These are phyloP conservation scores for Exaiptasia diaphana DNA, from an alignment of 64 coral and sea anemone genomes.

Conservation along the genomic window DNA sequence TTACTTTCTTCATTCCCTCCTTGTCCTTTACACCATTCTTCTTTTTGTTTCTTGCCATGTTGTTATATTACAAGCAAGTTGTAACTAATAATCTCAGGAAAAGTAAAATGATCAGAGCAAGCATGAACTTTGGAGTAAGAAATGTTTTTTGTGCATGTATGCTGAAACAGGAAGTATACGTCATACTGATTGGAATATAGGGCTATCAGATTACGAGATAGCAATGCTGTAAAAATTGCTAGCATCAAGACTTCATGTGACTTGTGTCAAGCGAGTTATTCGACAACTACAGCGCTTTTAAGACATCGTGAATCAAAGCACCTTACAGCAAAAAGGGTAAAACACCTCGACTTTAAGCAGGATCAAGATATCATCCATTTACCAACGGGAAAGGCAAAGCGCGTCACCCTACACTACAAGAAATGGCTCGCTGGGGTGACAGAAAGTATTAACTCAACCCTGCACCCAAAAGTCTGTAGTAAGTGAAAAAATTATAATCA, in stretches of 20 bases:
- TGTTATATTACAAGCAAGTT: neutral
- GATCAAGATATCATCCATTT: neutral
- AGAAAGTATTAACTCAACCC: neutral
- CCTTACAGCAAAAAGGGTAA: neutral
- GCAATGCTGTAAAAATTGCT: neutral
- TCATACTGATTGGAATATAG: neutral
- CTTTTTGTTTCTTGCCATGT: constrained; percentile 53
- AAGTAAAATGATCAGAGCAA: neutral
- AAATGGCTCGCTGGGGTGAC: neutral
- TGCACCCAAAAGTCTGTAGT: neutral
- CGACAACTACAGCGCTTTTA: neutral
- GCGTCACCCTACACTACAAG: neutral
- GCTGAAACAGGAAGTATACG: neutral
- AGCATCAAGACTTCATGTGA: neutral
- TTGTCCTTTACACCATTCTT: neutral
- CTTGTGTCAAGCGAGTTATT: no score
- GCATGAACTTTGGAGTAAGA: neutral
- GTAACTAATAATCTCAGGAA: neutral
- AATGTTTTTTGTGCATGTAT: neutral
- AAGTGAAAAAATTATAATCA: neutral
- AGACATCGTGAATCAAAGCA: neutral
- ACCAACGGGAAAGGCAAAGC: neutral
- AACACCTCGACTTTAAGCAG: neutral
- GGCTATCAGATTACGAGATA: neutral
- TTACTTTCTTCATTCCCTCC: constrained; percentile 11